These are phyloP conservation scores for Altica lythri DNA, from an alignment of 2,888 invertebrate genomes.

Conservation along the genomic window DNA sequence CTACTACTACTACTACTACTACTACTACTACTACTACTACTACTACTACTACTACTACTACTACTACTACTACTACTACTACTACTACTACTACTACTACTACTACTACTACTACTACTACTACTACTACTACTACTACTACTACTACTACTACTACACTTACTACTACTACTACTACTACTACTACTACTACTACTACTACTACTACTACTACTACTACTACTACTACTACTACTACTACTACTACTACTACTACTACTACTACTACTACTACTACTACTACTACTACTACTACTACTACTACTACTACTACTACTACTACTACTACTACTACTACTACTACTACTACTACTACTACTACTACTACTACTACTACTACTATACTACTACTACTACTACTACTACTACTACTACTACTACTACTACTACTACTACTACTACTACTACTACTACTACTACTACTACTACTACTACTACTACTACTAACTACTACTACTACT, in stretches of 20 bases:
- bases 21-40: slow-evolving; percentile 16
- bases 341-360: slow-evolving; percentile 8
- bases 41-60: slow-evolving; percentile 16
- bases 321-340: slow-evolving; percentile 8
- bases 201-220: slow-evolving; percentile 8
- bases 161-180: slow-evolving; percentile 8
- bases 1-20: slow-evolving; percentile 16
- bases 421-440: slow-evolving; percentile 16
- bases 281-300: slow-evolving; percentile 8
- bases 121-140: slow-evolving; percentile 8
- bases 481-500: slow-evolving; percentile 16
- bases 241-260: slow-evolving; percentile 8
- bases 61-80: slow-evolving; percentile 16
- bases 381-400: slow-evolving; percentile 10
- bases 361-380: not conserved
- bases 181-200: slow-evolving; percentile 8
- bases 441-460: slow-evolving; percentile 16
- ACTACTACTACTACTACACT: slow-evolving; percentile 4
- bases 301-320: slow-evolving; percentile 8
- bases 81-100: slow-evolving; percentile 10
- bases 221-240: slow-evolving; percentile 8
- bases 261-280: slow-evolving; percentile 8
- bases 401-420: slow-evolving; percentile 16
- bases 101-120: slow-evolving; percentile 8
- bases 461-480: slow-evolving; percentile 16